Evolutionary conservation across 2,888 invertebrate genomes (phyloP), one percentile per base, ranked within the genome.

Genomic region (Heteropelma amictum): DNA sequence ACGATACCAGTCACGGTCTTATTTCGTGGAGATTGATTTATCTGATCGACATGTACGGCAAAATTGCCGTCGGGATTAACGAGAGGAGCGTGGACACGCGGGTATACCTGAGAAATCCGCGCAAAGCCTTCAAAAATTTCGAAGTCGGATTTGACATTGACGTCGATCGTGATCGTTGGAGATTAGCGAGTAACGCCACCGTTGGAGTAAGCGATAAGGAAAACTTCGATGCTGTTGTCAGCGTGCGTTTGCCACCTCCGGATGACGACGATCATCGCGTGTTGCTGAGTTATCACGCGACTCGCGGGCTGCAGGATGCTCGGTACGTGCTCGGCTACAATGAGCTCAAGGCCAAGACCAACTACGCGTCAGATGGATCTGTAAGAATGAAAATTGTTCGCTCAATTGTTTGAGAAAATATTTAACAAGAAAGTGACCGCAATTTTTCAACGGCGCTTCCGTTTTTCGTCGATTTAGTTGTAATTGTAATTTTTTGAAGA

Each of bases 251-350:
- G 0, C 94, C 94, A 3, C 92, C 93, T 53, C 93, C 93, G 0
- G 91, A 92, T 79, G 90, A 91, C 0, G 94, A 94, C 79, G 91
- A 92, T 1, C 93, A 94, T 83, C 91, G 92, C 4, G 78, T 93
- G 1, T 85, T 88, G 71, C 86, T 92, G 0, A 91, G 91, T 76
- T 91, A 91, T 42, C 86, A 90, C 38, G 85, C 90, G 33, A 90
- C 85, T 0, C 82, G 85, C 1, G 82, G 88, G 0, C 87, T 91
- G 0, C 87, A 89, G 23, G 83, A 90, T 38, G 89, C 91, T 1
- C 88, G 89, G 14, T 88, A 92, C 73, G 89, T 90, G 33, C 90
- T 92, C 0, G 90, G 91, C 76, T 94, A 94, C 78, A 90, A 87
- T 64, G 91, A 93, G 0, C 89, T 90, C 10, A 88, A 90, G 30